Evolutionary conservation across 2,888 invertebrate species (phyloP).

Genomic region (Trypoxylon attenuatum): DNA sequence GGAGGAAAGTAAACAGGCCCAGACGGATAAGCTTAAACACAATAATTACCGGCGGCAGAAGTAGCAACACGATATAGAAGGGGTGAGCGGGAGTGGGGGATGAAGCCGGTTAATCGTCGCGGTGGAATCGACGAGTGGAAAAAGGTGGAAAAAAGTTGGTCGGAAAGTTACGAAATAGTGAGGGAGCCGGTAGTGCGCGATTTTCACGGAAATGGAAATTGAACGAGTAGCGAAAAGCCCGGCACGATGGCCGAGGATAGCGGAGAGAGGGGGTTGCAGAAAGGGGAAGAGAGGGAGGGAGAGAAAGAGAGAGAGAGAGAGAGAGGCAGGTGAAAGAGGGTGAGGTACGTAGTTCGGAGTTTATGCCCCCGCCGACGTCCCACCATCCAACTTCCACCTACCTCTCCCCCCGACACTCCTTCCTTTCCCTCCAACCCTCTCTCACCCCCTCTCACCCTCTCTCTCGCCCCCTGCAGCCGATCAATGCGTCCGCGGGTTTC

Average conservation of each 20-base stretch:
- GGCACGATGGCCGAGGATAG: too few relatives aligned
- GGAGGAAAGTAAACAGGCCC: too few relatives aligned
- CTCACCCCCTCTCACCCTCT: constrained; percentile 74
- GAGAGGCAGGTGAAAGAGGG: constrained; percentile 49
- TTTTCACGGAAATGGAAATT: constrained; percentile 60
- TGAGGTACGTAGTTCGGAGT: constrained; percentile 53
- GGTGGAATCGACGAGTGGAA: neutral
- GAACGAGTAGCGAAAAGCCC: constrained; percentile 54
- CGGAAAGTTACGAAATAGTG: constrained; percentile 6
- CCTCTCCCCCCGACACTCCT: constrained; percentile 37
- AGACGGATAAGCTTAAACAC: too few relatives aligned
- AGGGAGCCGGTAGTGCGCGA: constrained; percentile 41
- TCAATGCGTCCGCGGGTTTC: constrained; percentile 75
- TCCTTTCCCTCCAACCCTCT: neutral
- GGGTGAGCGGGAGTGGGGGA: too few relatives aligned
- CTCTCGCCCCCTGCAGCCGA: constrained; percentile 73
- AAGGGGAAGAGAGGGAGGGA: constrained; percentile 52
- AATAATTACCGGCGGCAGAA: too few relatives aligned
- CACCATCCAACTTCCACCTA: constrained; percentile 67
- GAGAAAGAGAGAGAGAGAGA: constrained; percentile 42
- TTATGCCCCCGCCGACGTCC: constrained; percentile 73
- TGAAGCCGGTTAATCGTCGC: neutral
- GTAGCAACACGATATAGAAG: too few relatives aligned
- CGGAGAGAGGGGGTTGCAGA: constrained; percentile 38
- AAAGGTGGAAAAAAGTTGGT: constrained; percentile 3